Evolutionary conservation across 2,888 invertebrate genomes (phyloP), one percentile per base, ranked within the genome.

Genomic region (Parthenolecanium corni): DNA sequence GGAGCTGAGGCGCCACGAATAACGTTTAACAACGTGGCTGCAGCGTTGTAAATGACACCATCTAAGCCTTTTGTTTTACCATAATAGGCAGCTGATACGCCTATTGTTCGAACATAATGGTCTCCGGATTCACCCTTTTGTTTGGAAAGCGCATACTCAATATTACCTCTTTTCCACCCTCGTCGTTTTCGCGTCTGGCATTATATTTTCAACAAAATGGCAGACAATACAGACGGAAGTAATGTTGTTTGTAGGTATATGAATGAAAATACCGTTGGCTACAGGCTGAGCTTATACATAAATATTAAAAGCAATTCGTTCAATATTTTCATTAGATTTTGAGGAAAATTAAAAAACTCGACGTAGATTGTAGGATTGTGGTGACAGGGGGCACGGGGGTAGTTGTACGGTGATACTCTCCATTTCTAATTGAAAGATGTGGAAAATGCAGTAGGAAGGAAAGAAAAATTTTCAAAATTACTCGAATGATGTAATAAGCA

Each of bases 31-130:
- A 54, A 25, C 54, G 54, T 38, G 40, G 42, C 42, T 42, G 42
- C 24, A 54, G 42, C 54, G 54, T 38, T 54, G 54, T 54, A 54
- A 54, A 54, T 54, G 54, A 54, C 54, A 54, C 54, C 54, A 42
- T 54, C 54, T 54, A 40, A 54, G 44, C 24, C 40, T 44, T 24
- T 54, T 54, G 54, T 54, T 54, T 54, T 54, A 54, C 44, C 44
- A 54, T 54, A 54, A 54, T 54, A 54, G 54, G 54, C 54, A 54
- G 54, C 54, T 54, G 54, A 54, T 44, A 54, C 54, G 54, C 54
- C 42, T 40, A 40, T 54, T 54, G 54, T 54, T 2, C 23, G 40
- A n/a, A 54, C 54, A 54, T 54, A 54, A 54, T 54, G 42, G 54
- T 54, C 54, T 54, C 54, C 54, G 54, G 54, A 54, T 54, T 54